A percentile compares a stretch with the other conserved stretches of the same genome.
These are phyloP conservation scores for Odontamblyopus rebecca DNA, from an alignment of 2,797 vertebrate genomes.

Conservation along the genomic window DNA sequence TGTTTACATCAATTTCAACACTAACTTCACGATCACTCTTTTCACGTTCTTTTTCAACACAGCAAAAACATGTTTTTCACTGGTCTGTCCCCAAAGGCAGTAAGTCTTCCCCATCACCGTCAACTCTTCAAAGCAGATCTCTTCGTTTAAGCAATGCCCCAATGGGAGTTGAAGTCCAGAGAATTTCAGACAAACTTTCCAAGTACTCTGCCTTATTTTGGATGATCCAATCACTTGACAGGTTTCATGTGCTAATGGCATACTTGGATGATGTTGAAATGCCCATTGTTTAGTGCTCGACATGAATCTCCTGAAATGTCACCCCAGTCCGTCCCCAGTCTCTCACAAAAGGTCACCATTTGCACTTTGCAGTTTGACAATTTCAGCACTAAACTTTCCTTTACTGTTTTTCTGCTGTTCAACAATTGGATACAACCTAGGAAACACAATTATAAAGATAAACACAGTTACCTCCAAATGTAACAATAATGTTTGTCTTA, in stretches of 20 bases:
- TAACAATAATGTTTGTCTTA: background rate
- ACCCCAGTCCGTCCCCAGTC: background rate
- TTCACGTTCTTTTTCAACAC: constrained; percentile 22
- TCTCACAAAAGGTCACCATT: constrained; percentile 14
- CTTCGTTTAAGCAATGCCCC: constrained; percentile 11
- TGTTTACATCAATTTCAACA: constrained; percentile 29
- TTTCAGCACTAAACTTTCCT: constrained; percentile 11
- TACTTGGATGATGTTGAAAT: constrained; percentile 2
- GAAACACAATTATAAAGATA: background rate
- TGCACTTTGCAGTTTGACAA: constrained; percentile 15
- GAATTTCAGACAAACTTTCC: constrained; percentile 5
- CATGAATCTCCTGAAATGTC: constrained; percentile 15
- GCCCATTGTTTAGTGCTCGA: background rate
- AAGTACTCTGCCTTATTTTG: background rate
- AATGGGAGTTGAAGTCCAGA: constrained; percentile 18
- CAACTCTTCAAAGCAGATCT: constrained; percentile 15
- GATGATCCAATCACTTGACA: background rate
- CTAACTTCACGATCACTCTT: constrained; percentile 27
- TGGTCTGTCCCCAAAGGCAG: constrained; percentile 21
- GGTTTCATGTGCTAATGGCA: background rate
- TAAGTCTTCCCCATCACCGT: constrained; percentile 18
- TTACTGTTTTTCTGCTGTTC: background rate
- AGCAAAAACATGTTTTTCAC: constrained; percentile 13
- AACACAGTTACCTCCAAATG: background rate
- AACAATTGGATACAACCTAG: background rate